A percentile compares a stretch with the other conserved stretches of the same genome.
These are phyloP conservation scores for Oreochromis aureus DNA, from an alignment of 2,113 vertebrate genomes.

Conservation along the genomic window DNA sequence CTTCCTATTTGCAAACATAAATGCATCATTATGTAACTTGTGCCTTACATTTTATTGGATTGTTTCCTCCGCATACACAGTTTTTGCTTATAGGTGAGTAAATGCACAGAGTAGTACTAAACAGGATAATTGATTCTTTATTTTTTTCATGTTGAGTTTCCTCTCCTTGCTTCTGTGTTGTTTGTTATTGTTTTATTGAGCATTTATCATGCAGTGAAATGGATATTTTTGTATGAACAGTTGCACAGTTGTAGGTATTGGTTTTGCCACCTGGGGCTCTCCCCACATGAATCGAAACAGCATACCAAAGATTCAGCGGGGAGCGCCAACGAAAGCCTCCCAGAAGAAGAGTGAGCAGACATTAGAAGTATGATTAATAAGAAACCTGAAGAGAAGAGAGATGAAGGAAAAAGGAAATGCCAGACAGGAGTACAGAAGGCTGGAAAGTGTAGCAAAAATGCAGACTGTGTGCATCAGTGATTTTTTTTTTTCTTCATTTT, in stretches of 20 bases:
- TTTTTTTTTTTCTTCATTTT: neutral
- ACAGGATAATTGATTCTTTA: neutral
- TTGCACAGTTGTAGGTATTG: neutral
- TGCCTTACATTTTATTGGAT: neutral
- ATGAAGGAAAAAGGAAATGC: neutral
- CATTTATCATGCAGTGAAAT: neutral
- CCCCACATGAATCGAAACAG: neutral
- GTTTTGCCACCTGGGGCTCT: neutral
- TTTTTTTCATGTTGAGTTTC: neutral
- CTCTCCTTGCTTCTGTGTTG: neutral
- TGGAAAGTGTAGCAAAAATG: neutral
- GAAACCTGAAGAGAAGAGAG: neutral
- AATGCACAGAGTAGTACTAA: neutral
- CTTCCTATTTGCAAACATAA: neutral
- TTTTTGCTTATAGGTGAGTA: neutral
- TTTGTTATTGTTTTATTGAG: neutral
- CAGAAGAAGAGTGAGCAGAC: neutral
- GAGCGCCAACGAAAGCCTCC: neutral
- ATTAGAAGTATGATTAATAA: neutral
- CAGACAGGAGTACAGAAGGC: neutral
- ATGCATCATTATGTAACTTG: neutral
- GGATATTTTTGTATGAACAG: neutral
- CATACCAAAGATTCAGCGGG: neutral
- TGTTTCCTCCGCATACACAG: neutral
- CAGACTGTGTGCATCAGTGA: neutral